Conservation (phyloP, 1,140 invertebrate genomes). For the Pogonomyrmex californicus region DNA sequence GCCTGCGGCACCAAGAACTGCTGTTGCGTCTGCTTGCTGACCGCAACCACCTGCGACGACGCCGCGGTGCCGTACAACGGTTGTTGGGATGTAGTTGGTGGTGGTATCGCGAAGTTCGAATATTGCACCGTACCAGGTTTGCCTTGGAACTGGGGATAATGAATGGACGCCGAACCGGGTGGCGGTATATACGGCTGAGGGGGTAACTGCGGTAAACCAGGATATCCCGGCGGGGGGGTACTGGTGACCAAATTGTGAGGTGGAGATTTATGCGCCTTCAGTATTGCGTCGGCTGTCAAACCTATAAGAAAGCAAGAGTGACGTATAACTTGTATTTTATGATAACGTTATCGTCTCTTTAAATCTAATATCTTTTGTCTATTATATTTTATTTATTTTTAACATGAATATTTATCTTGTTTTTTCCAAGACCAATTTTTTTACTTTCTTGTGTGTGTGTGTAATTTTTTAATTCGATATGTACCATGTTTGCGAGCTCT, state of each 20-base stretch:
- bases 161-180: constrained; percentile 82
- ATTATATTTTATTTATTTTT: neutral
- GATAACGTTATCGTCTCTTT: neutral
- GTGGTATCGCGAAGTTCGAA: constrained; percentile 74
- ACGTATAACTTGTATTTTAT: neutral
- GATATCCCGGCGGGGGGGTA: constrained; percentile 67
- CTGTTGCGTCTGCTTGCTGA: constrained; percentile 65
- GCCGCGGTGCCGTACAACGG: constrained; percentile 67
- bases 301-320: constrained; percentile 72
- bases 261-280: constrained; percentile 81
- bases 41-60: constrained; percentile 37
- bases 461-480: neutral
- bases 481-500: constrained; percentile 86
- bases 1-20: constrained; percentile 82
- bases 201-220: constrained; percentile 79
- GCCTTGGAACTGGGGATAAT: constrained; percentile 80
- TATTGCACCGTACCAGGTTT: constrained; percentile 75
- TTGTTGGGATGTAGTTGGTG: constrained; percentile 62
- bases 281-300: constrained; percentile 81
- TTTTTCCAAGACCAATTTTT: neutral
- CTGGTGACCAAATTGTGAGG: constrained; percentile 42
- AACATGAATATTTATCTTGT: neutral
- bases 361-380: neutral
- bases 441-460: neutral
- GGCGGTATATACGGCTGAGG: constrained; percentile 85